A percentile compares a stretch with the other conserved stretches of the same genome.
Conservation (phyloP, 2,888 invertebrate genomes). For the Dasypolia templi region DNA sequence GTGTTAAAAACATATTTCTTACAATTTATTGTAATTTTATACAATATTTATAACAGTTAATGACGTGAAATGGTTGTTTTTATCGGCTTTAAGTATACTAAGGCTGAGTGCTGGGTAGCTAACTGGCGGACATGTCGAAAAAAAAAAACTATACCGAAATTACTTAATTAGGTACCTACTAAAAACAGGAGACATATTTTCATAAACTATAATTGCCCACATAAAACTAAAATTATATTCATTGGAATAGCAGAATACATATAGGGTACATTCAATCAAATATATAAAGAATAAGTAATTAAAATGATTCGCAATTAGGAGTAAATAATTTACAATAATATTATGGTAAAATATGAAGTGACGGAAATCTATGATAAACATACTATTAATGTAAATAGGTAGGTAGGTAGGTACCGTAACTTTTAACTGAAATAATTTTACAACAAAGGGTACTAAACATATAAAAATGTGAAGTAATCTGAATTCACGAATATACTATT, state of each 20-base stretch:
- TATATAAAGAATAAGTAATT: slow-evolving; percentile 57
- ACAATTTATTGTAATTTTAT: slow-evolving; percentile 10
- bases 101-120: slow-evolving; percentile 41
- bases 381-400: slow-evolving; percentile 63
- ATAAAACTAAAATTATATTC: slow-evolving; percentile 67
- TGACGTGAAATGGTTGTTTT: slow-evolving; percentile 12
- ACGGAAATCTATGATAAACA: slow-evolving; percentile 68
- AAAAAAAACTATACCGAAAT: slow-evolving; percentile 57
- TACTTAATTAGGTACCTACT: slow-evolving; percentile 71
- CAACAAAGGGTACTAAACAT: slow-evolving; percentile 68
- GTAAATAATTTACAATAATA: slow-evolving; percentile 64
- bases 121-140: slow-evolving; percentile 51
- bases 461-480: slow-evolving; percentile 59
- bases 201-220: slow-evolving; percentile 88
- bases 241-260: slow-evolving; percentile 67
- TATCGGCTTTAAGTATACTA: slow-evolving; percentile 31
- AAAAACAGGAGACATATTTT: slow-evolving; percentile 89
- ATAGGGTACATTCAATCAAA: slow-evolving; percentile 63
- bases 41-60: slow-evolving; percentile 5
- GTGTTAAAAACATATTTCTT: slow-evolving; percentile 20
- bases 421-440: slow-evolving; percentile 69
- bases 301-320: slow-evolving; percentile 56
- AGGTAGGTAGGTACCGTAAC: slow-evolving; percentile 61
- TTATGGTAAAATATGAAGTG: slow-evolving; percentile 63
- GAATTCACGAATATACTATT: slow-evolving; percentile 50